Base-by-base conservation (phyloP, 2,797 vertebrate genomes). In the Sebastes iracundus region DNA sequence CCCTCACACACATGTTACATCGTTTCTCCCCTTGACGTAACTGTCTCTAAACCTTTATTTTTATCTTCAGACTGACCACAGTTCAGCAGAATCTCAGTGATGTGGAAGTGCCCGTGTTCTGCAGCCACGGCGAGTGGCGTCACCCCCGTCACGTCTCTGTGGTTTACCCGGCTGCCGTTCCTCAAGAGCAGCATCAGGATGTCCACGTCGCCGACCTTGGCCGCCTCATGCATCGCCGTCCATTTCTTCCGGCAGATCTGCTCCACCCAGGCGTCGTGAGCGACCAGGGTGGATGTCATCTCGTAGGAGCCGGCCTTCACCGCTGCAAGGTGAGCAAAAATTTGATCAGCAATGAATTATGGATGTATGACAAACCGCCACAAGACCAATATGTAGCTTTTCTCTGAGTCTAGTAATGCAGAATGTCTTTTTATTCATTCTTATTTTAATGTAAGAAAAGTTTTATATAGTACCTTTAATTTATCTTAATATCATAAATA, bases 211-310 rank as follows among this genome's bases (percentile, higher is more conserved):
- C 96, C 97, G n/a, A 94, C 88, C 81, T 96, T 96, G 46, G 97
- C 97, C 4, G 96, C 97, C 92, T 98, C 97, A 1, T 98, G 97
- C 90, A 97, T 90, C 5, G 96, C 96, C 0, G 96, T 97, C 97
- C 97, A 97, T 30, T 85, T 93, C 86, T 96, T 97, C 11, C 86
- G 58, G 4, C 96, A 97, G 0, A 96, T 92, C 87, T 98, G 97
- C 77, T 97, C 96, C 80, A 97, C 95, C 70, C 87, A 95, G 49
- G 95, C 93, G 3, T 96, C 95, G 53, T 95, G 89, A 76, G 94
- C 91, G 60, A 98, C 92, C 85, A 98, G 93, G 5, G 81, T 28
- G 18, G 90, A 83, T 0, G 92, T 93, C 94, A 97, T 96, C 62
- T 97, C 93, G 38, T 93, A 96, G 14, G 94, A 96, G 22, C 95